Evolutionary conservation across 1,140 invertebrate genomes (phyloP), one percentile per base, ranked within the genome.

Genomic region (Zaprionus taronus): DNA sequence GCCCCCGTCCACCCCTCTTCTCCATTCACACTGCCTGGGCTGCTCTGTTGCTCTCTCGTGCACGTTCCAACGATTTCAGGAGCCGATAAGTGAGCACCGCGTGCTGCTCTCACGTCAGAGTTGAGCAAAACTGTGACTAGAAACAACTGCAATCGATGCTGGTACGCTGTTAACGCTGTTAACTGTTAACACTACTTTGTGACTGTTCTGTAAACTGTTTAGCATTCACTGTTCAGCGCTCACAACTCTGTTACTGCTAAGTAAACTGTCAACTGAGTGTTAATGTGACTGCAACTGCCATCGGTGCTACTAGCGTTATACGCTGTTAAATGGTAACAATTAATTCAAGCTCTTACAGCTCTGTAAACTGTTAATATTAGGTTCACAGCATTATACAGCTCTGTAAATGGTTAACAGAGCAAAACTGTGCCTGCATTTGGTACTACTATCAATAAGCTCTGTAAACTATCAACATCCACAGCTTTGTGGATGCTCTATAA

Each of bases 61-160:
- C 47, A 51, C 61, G 31, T 38, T 72, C 20, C 49, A 72, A 53
- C 44, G 83, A 86, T 87, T 85, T 70, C 58, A 69, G 67, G 41
- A 66, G 55, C 55, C 78, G 83, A 86, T 86, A 86, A 86, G 83
- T 66, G 62, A 58, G 44, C 55, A 53, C 26, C 22, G 47, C 20
- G 47, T 24, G 47, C 47, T 51, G 17, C 22, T 51, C 47, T 51
- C 22, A 22, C 47, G 17, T 2, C 47, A 51, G 47, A 14, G 47
- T 22, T 51, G 47, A 51, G 20, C 47, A n/a, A 1, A 4, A 14
- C 17, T 24, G 47, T 24, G 47, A 51, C 47, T 51, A 20, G 6
- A 6, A 28, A 28, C 2, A 7, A 22, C 38, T 17, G 15, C 38
- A n/a, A 7, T 44, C 15, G 15, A n/a, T 44, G 38, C 38, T 44